A percentile compares a stretch with the other conserved stretches of the same genome.
Conservation (phyloP, 2,113 vertebrate species). For the Paratilapia polleni region DNA sequence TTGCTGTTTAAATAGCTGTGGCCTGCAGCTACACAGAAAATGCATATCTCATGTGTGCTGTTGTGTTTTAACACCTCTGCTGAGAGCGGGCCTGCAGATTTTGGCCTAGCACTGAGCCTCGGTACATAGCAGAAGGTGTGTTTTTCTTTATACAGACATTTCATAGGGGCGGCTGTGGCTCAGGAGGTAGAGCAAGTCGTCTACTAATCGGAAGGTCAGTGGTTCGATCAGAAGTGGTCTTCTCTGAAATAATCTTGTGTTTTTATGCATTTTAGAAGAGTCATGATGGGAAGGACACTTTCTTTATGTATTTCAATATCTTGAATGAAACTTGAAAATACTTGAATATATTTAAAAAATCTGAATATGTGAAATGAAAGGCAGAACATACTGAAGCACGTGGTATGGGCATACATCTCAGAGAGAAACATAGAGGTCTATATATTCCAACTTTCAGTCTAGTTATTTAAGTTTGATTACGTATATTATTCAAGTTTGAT, state of each 20-base stretch:
- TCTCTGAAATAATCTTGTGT: background rate
- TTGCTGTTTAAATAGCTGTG: constrained; percentile 57
- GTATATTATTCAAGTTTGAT: too few species aligned
- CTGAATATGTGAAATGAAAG: too few species aligned
- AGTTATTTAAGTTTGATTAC: background rate
- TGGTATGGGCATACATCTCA: background rate
- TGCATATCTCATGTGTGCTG: constrained; percentile 53
- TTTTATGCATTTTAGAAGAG: background rate
- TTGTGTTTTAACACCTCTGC: constrained; percentile 43
- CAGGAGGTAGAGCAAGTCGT: too few species aligned
- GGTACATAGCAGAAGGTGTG: background rate
- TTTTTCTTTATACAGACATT: background rate
- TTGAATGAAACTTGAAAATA: too few species aligned
- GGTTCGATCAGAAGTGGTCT: too few species aligned
- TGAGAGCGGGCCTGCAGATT: background rate
- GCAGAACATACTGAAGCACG: background rate
- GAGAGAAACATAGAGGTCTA: rapidly evolving
- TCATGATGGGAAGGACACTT: background rate
- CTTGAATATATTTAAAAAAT: too few species aligned
- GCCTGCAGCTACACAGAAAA: constrained; percentile 56
- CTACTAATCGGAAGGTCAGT: too few species aligned
- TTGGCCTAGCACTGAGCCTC: background rate
- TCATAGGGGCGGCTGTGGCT: too few species aligned
- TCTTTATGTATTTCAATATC: background rate
- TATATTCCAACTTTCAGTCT: background rate